Base-by-base conservation (phyloP, 2,797 vertebrate genomes). In the Pseudomugil gertrudae region DNA sequence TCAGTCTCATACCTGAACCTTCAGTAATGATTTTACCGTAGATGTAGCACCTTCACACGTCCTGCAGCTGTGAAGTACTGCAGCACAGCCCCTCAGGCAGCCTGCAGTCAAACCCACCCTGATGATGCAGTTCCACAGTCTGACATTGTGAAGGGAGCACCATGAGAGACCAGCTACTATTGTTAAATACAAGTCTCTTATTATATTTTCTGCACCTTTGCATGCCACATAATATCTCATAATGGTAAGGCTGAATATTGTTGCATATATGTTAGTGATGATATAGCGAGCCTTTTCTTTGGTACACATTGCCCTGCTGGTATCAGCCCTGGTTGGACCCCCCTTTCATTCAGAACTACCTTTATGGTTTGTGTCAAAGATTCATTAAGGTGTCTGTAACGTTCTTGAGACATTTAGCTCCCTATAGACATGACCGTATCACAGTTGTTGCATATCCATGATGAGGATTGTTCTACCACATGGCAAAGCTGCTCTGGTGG, bases 1-100 rank as follows among this genome's bases (percentile, higher is more conserved):
- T 69, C 48, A 26, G 45, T 54, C 50, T 32, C 52, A 40, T 2
- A 7, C 32, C 9, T 29, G 47, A 66, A 69, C 69, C 9, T 74
- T 81, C 33, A 63, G 72, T 64, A 84, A 83, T 76, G 76, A 81
- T 83, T 86, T 80, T 63, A 70, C n/a, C n/a, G n/a, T n/a, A n/a
- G 66, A 66, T 72, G 59, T 48, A 54, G 64, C 63, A 63, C 74
- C 51, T 66, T 74, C 74, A 69, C 78, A 74, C 73, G 21, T 72
- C 63, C 69, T 69, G 67, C 23, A 65, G 72, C 79, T 70, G 30
- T 66, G 53, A 66, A 62, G 57, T 45, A 35, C 74, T 72, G 78
- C 80, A 79, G 65, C 72, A 43, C 51, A 80, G 65, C 71, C 79
- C 78, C 26, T 21, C 69, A 57, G 82, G 78, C 78, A 69, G 63